These are phyloP conservation scores for Lepidurus packardi DNA, from an alignment of 1,140 invertebrate genomes.

Conservation along the genomic window DNA sequence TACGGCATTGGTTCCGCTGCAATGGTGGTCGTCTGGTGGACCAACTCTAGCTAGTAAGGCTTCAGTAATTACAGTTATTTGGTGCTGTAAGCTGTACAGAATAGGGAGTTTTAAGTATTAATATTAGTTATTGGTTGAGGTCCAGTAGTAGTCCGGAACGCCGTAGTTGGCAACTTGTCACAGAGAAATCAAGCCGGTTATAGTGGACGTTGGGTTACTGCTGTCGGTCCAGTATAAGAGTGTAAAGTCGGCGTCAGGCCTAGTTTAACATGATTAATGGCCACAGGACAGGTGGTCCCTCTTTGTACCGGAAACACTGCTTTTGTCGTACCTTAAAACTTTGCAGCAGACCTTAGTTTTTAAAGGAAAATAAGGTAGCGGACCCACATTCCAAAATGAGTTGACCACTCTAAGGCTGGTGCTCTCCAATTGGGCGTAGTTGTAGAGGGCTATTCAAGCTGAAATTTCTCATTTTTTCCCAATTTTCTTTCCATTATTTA, in stretches of 20 bases:
- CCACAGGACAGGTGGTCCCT: neutral
- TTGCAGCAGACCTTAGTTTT: neutral
- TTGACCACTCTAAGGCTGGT: neutral
- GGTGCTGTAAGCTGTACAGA: neutral
- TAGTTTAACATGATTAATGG: slow-evolving; percentile 20
- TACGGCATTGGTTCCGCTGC: neutral
- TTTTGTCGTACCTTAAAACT: neutral
- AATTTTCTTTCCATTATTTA: neutral
- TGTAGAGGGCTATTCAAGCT: neutral
- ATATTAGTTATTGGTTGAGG: neutral
- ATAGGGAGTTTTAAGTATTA: neutral
- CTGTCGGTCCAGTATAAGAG: neutral
- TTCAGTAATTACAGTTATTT: neutral
- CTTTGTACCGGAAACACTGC: slow-evolving; percentile 18
- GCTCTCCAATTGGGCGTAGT: neutral
- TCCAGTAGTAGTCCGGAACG: neutral
- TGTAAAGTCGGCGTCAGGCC: neutral
- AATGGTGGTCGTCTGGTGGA: neutral
- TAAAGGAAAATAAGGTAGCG: neutral
- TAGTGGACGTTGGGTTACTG: too few species aligned
- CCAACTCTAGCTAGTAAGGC: neutral
- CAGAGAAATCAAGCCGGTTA: neutral
- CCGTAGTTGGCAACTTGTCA: neutral
- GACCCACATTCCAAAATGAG: neutral
- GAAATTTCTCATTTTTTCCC: neutral